A percentile compares a stretch with the other conserved stretches of the same genome.
These are phyloP conservation scores for Lysandra bellargus DNA, from an alignment of 2,888 invertebrate genomes.

Conservation along the genomic window DNA sequence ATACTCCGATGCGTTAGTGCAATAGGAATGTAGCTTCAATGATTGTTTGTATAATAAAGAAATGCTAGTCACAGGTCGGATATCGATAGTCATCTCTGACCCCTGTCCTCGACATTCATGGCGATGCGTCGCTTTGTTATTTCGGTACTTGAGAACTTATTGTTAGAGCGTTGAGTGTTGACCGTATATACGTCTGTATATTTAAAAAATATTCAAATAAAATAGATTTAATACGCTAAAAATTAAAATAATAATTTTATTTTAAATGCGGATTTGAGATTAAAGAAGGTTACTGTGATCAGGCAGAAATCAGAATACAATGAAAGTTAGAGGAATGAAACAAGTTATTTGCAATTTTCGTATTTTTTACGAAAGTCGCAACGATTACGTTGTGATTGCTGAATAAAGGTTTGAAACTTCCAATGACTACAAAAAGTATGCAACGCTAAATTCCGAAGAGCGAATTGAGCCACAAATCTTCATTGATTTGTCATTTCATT, in stretches of 20 bases:
- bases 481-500: too few species aligned
- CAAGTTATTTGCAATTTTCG: too few species aligned
- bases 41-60: slow-evolving; percentile 1
- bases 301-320: too few species aligned
- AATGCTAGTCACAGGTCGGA: slow-evolving; percentile 36
- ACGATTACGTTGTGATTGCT: background rate
- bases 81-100: slow-evolving; percentile 68
- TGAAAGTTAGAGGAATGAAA: too few species aligned
- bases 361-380: too few species aligned
- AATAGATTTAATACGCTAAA: too few species aligned
- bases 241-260: too few species aligned
- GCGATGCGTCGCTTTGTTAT: slow-evolving; percentile 52
- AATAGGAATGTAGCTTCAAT: background rate
- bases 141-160: slow-evolving; percentile 57
- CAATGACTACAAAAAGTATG: background rate
- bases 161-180: slow-evolving; percentile 42
- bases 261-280: too few species aligned
- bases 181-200: background rate
- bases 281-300: too few species aligned
- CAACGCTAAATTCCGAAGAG: background rate
- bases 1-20: background rate
- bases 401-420: background rate
- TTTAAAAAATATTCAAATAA: background rate
- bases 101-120: slow-evolving; percentile 72
- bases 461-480: background rate